Conservation (phyloP, 2,113 vertebrate species). For the Recurvirostra avosetta region DNA sequence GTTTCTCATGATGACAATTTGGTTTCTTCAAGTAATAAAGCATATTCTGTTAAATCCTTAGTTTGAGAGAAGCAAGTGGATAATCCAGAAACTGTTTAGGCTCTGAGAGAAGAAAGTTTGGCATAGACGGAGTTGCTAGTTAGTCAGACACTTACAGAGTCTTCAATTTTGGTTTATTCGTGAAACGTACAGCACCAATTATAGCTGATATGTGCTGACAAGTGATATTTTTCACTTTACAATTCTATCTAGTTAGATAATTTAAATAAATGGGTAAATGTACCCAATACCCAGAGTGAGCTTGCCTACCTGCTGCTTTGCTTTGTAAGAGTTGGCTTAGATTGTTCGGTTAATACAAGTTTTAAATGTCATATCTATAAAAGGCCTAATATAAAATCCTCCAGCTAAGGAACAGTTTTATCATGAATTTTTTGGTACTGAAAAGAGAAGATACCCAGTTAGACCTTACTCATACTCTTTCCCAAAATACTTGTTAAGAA, state of each 20-base stretch:
- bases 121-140: background rate
- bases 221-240: conserved; percentile 55
- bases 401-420: background rate
- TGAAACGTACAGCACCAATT: conserved; percentile 34
- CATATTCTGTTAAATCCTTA: background rate
- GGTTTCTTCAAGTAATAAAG: background rate
- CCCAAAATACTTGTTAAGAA: background rate
- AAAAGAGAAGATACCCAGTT: background rate
- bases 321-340: conserved; percentile 22
- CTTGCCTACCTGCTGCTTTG: conserved; percentile 6
- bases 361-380: conserved; percentile 18
- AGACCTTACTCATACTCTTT: background rate
- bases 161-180: conserved; percentile 47
- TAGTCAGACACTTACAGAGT: background rate
- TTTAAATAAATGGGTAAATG: conserved; percentile 43
- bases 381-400: background rate
- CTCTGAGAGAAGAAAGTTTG: background rate
- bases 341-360: conserved; percentile 30
- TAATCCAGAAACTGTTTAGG: background rate
- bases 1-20: background rate
- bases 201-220: conserved; percentile 49
- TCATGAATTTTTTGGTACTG: background rate
- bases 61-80: background rate
- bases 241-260: conserved; percentile 29
- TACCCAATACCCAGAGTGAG: conserved; percentile 1